Base-by-base conservation (phyloP, 2,797 vertebrate genomes). In the Threskiornis aethiopicus region DNA sequence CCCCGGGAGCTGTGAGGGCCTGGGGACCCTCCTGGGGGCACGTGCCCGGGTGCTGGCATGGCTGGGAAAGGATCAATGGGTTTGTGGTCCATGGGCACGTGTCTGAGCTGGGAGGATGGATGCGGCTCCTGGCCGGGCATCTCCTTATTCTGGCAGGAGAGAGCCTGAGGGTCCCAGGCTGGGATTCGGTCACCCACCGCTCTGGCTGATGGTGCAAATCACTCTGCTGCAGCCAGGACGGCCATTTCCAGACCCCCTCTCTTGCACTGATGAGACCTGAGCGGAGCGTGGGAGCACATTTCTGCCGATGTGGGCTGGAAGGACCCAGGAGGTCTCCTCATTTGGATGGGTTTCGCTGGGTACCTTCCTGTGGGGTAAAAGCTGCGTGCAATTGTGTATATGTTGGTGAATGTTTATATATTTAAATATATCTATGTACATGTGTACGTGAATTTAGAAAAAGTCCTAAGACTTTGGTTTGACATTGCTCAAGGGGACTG, bases 111-210 rank as follows among this genome's bases (percentile, higher is more conserved):
- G 59, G 52, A 57, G 24, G 29, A 16, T 59, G 62, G 59, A 55
- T 41, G 51, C 4, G 0, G 17, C 49, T 82, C 52, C 41, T 3
- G 15, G 59, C 47, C 20, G 4, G 64, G 33, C 25, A 55, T 14
- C 31, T 81, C 41, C 41, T 64, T 26, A 16, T 39, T 64, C 59
- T 57, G 41, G 24, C 29, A 64, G 47, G 51, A 88, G 70, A 39
- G 33, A 83, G 39, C 28, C 76, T 37, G 69, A 13, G 71, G 12
- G 14, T 31, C 62, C 41, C 75, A 41, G 65, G 31, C n/a, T 39
- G 28, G 51, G 46, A 49, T 81, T 82, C 4, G 1, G 20, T 18
- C 7, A 0, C 65, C 29, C 22, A 79, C 6, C 0, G 0, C 69
- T 69, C 28, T n/a, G 33, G 24, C 2, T 62, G 39, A 11, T 14